Evolutionary conservation across 2,113 vertebrate genomes (phyloP), one percentile per base, ranked within the genome.

Genomic region (Alethe diademata): DNA sequence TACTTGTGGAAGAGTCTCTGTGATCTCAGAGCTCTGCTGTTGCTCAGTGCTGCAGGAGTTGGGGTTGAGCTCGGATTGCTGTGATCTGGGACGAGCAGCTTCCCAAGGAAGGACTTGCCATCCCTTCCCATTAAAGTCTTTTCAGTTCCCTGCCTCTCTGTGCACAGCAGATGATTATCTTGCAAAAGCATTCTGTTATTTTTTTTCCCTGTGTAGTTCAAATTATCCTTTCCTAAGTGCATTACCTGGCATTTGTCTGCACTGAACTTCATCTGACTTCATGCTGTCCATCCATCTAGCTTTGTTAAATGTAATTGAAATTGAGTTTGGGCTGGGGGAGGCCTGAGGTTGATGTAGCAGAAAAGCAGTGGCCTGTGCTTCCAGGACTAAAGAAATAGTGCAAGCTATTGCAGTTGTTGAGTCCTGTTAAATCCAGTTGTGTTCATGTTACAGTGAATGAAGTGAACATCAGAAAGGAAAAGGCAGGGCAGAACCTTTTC

Each of bases 121-220:
- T 90, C 66, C 60, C 82, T 88, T 71, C 54, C 81, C 81, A 90
- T 93, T 90, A 67, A 47, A 86, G 51, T 73, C 74, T 69, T 79
- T 89, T 76, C 85, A 90, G 87, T 74, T 94, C 75, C 83, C 75
- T 89, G 58, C 48, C 47, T 96, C 75, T 94, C 88, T 86, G 45
- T n/a, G 75, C 75, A n/a, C 71, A 95, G 96, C 60, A 96, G 95
- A 96, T 97, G 67, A 92, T 96, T 93, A 93, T 96, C 93, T 97
- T 36, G 0, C 90, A 74, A 80, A 88, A 96, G 75, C 78, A 90
- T 93, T 93, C 81, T 83, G 78, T 58, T 75, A 24, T 42, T 36
- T 61, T 70, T 69, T 79, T 73, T 6, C 3, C n/a, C 43, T 48
- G 54, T 84, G 60, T 95, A 94, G 85, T 71, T 96, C 72, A 95